Evolutionary conservation across 2,888 invertebrate genomes (phyloP).

Genomic region (Cacoxenus indagator): DNA sequence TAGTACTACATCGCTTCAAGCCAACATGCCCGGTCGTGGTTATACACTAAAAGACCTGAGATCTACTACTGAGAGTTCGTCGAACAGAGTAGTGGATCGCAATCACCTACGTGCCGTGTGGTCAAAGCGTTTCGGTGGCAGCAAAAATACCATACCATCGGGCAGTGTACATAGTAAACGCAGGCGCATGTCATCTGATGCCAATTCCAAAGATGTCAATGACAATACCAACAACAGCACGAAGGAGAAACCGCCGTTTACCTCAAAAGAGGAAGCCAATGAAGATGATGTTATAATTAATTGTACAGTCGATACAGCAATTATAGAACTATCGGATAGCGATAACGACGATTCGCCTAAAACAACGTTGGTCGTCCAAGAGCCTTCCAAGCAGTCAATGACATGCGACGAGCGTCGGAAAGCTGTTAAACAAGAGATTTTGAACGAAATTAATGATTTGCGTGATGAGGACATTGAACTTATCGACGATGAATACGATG

Average conservation of each 20-base stretch:
- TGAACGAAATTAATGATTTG: slow-evolving; percentile 54
- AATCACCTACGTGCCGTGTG: slow-evolving; percentile 61
- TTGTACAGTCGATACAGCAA: slow-evolving; percentile 24
- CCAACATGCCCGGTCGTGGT: slow-evolving; percentile 48
- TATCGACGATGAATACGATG: slow-evolving; percentile 61
- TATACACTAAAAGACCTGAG: slow-evolving; percentile 39
- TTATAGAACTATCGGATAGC: slow-evolving; percentile 57
- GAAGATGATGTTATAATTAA: slow-evolving; percentile 65
- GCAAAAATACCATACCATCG: neutral
- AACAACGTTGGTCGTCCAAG: neutral
- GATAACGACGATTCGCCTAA: slow-evolving; percentile 36
- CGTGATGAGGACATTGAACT: slow-evolving; percentile 61
- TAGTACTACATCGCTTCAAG: neutral
- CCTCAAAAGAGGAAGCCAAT: too few species aligned
- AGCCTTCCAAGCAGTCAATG: slow-evolving; percentile 29
- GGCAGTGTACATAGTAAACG: slow-evolving; percentile 43
- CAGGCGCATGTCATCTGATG: slow-evolving; percentile 40
- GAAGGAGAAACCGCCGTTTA: slow-evolving; percentile 35
- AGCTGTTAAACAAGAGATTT: slow-evolving; percentile 65
- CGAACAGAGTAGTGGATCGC: slow-evolving; percentile 40
- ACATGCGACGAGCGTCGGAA: slow-evolving; percentile 55
- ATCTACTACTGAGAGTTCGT: neutral
- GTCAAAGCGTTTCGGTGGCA: slow-evolving; percentile 52
- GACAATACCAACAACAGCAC: slow-evolving; percentile 38
- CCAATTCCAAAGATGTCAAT: neutral